Conservation (phyloP, 1,140 invertebrate genomes). For the Ostrea edulis region DNA sequence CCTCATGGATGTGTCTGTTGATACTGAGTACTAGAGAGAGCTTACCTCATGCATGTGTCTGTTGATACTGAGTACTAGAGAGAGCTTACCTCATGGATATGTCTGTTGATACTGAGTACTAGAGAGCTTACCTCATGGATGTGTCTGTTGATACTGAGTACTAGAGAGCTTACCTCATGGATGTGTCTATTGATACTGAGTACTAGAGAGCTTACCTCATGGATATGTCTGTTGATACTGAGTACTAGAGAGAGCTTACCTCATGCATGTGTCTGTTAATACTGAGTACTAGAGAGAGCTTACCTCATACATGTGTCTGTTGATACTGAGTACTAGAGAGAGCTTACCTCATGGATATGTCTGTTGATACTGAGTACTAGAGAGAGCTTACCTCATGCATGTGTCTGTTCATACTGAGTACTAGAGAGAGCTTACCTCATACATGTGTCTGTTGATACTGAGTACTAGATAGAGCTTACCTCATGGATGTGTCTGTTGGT, state of each 20-base stretch:
- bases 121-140: slow-evolving; percentile 11
- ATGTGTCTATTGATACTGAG: slow-evolving; percentile 23
- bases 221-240: slow-evolving; percentile 4
- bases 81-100: slow-evolving; percentile 5
- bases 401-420: slow-evolving; percentile 13
- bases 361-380: slow-evolving; percentile 13
- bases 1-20: slow-evolving; percentile 28
- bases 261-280: slow-evolving; percentile 23
- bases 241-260: slow-evolving; percentile 2
- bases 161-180: slow-evolving; percentile 1
- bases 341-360: slow-evolving; percentile 18
- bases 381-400: not conserved
- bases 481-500: slow-evolving; percentile 28
- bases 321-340: slow-evolving; percentile 7
- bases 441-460: slow-evolving; percentile 6
- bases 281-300: not conserved
- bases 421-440: slow-evolving; percentile 5
- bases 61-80: slow-evolving; percentile 8
- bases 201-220: slow-evolving; percentile 10
- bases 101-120: slow-evolving; percentile 14
- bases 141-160: slow-evolving; percentile 19
- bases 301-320: slow-evolving; percentile 24
- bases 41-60: slow-evolving; percentile 27
- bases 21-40: not conserved
- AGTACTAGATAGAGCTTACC: not conserved